phyloP scores from a whole-genome alignment of 2,113 vertebrate species.

The Galemys pyrenaicus region DNA sequence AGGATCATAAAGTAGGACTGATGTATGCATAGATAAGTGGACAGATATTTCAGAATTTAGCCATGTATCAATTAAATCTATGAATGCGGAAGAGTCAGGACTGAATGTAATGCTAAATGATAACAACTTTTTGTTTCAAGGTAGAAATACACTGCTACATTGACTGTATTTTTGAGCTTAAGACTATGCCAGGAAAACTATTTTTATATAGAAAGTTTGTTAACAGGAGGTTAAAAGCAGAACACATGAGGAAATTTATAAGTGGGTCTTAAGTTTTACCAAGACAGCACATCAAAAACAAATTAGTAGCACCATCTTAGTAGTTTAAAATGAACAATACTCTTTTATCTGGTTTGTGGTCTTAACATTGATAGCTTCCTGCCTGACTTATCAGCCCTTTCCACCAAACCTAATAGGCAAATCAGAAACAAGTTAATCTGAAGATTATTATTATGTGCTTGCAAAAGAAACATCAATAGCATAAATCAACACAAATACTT shows the following conservation, averaged over 20 bases:
- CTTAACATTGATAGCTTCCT: background rate
- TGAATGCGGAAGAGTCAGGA: background rate
- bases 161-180: background rate
- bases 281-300: background rate
- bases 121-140: background rate
- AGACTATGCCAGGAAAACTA: background rate
- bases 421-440: background rate
- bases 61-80: background rate
- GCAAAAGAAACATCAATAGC: background rate
- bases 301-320: background rate
- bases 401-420: background rate
- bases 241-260: background rate
- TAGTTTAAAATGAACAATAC: background rate
- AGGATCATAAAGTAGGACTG: background rate
- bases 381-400: background rate
- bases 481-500: background rate
- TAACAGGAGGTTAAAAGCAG: background rate
- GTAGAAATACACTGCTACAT: background rate
- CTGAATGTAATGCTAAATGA: constrained; percentile 8
- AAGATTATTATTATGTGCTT: background rate
- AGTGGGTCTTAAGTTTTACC: background rate
- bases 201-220: background rate
- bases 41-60: background rate
- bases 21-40: background rate
- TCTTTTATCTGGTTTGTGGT: background rate